Base-by-base conservation (phyloP, 2,113 vertebrate species). In the Alosa alosa region DNA sequence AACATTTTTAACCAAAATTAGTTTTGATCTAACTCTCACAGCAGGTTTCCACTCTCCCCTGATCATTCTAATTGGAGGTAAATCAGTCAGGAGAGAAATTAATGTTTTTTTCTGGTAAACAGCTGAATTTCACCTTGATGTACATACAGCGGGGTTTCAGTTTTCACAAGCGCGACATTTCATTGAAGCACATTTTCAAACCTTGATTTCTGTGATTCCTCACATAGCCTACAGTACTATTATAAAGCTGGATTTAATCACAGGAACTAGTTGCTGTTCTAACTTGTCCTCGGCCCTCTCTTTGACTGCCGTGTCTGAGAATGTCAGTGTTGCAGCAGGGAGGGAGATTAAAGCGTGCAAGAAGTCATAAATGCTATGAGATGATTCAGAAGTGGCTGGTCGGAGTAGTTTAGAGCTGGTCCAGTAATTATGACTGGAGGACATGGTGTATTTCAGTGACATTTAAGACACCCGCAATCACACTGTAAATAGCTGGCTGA, bases 1-100 rank as follows among this genome's bases (percentile, higher is more conserved):
- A 83, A 86, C 87, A 81, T 46, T 90, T 90, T 90, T 81, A 83
- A 86, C 84, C 81, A 83, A 84, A 86, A 88, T 88, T 81, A 86
- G 60, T 75, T 86, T 78, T 86, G 84, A 85, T 87, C 81, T 55
- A 50, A 49, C 72, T 85, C 36, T 64, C 84, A 11, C 84, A 85
- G 83, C 84, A 82, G 84, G 84, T 83, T 81, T 41, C 72, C 81
- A 20, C 60, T 46, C 86, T 78, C 84, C 81, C 84, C 47, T 39
- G 49, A 82, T 75, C 72, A 78, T 39, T 78, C 45, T 31, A 78
- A 45, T 60, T 85, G 41, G 31, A 83, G 81, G 57, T 83, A 25
- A 46, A 46, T 39, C 6, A 15, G 46, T 82, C 47, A 82, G 60
- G 15, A 82, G 86, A 83, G 22, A 49, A 81, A 55, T 7, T n/a